Percentiles rank a stretch among this genome's conserved stretches.
Evolutionary conservation across 2,797 vertebrate genomes (phyloP).

Genomic region (Myoxocephalus aenaeus): DNA sequence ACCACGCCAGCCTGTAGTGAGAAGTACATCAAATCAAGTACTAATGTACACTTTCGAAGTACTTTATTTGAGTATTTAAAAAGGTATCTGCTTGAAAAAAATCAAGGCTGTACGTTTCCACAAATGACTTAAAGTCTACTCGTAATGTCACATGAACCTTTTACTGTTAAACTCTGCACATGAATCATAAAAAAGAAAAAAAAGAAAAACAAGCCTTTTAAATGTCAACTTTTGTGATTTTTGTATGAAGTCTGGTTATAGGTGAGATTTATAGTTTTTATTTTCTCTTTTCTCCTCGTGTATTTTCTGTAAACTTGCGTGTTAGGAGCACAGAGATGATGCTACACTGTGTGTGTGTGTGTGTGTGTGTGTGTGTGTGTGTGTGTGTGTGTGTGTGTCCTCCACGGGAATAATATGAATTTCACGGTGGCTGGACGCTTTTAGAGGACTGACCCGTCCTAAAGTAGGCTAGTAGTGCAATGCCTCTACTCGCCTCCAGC

Average conservation of each 20-base stretch:
- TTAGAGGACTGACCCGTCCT: constrained; percentile 70
- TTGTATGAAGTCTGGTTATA: background rate
- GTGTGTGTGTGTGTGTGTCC: constrained; percentile 37
- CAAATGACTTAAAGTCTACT: too few relatives aligned
- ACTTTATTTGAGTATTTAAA: background rate
- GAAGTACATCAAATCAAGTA: background rate
- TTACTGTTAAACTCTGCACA: too few relatives aligned
- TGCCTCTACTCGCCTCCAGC: constrained; percentile 62
- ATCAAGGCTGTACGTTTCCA: too few relatives aligned
- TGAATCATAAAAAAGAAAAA: too few relatives aligned
- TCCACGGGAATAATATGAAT: constrained; percentile 68
- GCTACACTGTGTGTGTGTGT: constrained; percentile 28
- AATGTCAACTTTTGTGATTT: background rate
- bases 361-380: constrained; percentile 21
- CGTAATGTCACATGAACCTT: too few relatives aligned
- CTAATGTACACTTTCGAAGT: background rate
- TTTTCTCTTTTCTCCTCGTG: background rate
- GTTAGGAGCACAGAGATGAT: background rate
- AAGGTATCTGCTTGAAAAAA: background rate
- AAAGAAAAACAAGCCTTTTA: too few relatives aligned
- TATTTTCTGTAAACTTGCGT: background rate
- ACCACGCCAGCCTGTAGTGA: background rate
- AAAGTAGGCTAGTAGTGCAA: constrained; percentile 77
- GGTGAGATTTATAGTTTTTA: background rate
- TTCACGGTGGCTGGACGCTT: constrained; percentile 78